Evolutionary conservation across 1,140 invertebrate species (phyloP).

Genomic region (Ceratosolen solmsi): DNA sequence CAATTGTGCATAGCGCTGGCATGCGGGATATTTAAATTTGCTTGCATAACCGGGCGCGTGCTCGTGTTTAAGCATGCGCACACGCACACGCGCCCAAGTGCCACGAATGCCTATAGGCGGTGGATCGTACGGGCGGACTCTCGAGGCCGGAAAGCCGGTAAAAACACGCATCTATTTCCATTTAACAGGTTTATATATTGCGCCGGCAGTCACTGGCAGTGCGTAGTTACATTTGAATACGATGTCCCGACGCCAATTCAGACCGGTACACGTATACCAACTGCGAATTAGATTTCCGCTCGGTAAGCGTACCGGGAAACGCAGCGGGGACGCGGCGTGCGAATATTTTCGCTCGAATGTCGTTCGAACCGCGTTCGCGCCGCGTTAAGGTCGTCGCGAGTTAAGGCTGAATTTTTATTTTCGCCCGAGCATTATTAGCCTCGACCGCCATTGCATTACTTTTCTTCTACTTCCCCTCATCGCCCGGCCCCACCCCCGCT

Average conservation of each 20-base stretch:
- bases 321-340: not conserved
- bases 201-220: conserved; percentile 66
- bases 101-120: conserved; percentile 49
- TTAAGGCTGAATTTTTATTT: conserved; percentile 39
- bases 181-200: conserved; percentile 74
- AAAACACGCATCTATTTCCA: conserved; percentile 74
- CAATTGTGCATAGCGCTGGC: conserved; percentile 51
- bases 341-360: conserved; percentile 14
- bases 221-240: conserved; percentile 73
- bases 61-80: conserved; percentile 37
- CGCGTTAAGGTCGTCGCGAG: not conserved
- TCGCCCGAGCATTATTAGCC: not conserved
- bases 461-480: not conserved
- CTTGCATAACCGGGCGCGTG: conserved; percentile 65
- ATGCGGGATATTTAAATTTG: conserved; percentile 69
- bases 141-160: conserved; percentile 63
- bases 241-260: conserved; percentile 69
- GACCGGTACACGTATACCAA: conserved; percentile 59
- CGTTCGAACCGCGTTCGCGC: not conserved
- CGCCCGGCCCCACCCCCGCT: not conserved
- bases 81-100: not conserved
- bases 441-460: not conserved
- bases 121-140: conserved; percentile 56
- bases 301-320: conserved; percentile 18
- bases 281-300: conserved; percentile 63